Conservation (phyloP, 2,113 vertebrate genomes). For the Dunckerocampus dactyliophorus region DNA sequence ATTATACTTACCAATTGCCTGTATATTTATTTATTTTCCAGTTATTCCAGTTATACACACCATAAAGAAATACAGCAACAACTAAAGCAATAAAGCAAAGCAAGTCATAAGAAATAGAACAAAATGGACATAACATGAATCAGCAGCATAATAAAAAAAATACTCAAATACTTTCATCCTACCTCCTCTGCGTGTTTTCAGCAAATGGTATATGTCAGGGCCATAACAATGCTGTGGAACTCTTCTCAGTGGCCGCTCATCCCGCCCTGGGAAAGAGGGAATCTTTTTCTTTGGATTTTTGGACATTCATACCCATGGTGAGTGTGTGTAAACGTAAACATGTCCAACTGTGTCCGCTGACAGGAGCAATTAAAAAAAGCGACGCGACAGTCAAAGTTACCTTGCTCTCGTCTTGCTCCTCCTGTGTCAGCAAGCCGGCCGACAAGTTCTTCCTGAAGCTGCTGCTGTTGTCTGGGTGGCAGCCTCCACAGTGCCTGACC, state of each 20-base stretch:
- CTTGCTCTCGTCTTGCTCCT: constrained; percentile 33
- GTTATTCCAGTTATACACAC: too few relatives aligned
- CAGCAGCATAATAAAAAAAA: not conserved
- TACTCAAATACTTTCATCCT: constrained; percentile 9
- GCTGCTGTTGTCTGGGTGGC: constrained; percentile 86
- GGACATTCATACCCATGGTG: not conserved
- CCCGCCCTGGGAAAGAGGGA: constrained; percentile 58
- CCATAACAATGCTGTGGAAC: constrained; percentile 77
- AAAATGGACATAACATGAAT: not conserved
- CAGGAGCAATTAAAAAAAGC: not conserved
- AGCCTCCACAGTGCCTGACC: constrained; percentile 98
- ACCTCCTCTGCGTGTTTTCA: constrained; percentile 81
- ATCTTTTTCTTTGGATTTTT: not conserved
- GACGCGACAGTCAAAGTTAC: constrained; percentile 16
- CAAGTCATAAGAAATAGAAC: not conserved
- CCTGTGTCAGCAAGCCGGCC: constrained; percentile 66
- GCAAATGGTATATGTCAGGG: constrained; percentile 88
- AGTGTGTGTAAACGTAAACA: not conserved
- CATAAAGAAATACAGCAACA: too few relatives aligned
- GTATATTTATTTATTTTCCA: too few relatives aligned
- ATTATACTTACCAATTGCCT: too few relatives aligned
- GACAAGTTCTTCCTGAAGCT: constrained; percentile 85
- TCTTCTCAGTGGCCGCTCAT: constrained; percentile 76
- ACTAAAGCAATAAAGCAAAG: not conserved
- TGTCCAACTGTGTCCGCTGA: not conserved